A percentile compares a stretch with the other conserved stretches of the same genome.
phyloP scores from a whole-genome alignment of 2,797 vertebrate species.

The Cryptoprocta ferox region DNA sequence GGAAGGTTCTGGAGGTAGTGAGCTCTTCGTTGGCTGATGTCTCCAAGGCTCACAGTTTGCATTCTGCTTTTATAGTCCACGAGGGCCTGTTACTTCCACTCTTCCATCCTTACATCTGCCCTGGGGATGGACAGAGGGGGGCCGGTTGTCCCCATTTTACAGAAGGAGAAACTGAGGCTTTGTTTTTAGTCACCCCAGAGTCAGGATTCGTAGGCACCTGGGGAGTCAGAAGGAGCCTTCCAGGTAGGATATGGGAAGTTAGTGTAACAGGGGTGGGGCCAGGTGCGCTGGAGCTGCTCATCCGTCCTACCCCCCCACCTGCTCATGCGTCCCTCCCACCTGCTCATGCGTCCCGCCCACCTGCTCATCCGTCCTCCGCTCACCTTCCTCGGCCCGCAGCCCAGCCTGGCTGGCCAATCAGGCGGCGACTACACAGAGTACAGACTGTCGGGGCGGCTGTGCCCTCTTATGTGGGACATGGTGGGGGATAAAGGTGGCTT shows the following conservation, averaged over 20 bases:
- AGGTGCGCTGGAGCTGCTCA: rapidly evolving
- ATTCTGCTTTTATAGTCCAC: not conserved
- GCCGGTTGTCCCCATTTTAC: not conserved
- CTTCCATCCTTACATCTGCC: not conserved
- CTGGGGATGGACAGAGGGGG: not conserved
- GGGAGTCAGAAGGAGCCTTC: not conserved
- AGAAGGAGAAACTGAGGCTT: not conserved
- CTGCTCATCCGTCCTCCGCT: rapidly evolving
- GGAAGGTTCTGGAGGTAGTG: not conserved
- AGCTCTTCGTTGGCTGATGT: not conserved
- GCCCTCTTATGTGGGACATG: not conserved
- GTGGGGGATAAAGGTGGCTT: not conserved
- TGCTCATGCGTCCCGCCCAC: too few relatives aligned
- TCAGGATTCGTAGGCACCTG: not conserved
- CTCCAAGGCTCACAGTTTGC: not conserved
- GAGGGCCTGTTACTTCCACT: not conserved
- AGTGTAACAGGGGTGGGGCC: not conserved
- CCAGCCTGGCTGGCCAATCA: not conserved
- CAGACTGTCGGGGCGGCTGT: not conserved
- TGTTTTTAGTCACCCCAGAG: not conserved
- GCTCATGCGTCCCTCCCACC: too few relatives aligned
- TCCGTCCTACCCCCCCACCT: not conserved
- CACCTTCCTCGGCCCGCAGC: not conserved
- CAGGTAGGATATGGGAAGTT: not conserved
- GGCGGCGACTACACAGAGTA: not conserved